Conservation (phyloP, 2,888 invertebrate genomes). For the Tetheella fluctuosa region DNA sequence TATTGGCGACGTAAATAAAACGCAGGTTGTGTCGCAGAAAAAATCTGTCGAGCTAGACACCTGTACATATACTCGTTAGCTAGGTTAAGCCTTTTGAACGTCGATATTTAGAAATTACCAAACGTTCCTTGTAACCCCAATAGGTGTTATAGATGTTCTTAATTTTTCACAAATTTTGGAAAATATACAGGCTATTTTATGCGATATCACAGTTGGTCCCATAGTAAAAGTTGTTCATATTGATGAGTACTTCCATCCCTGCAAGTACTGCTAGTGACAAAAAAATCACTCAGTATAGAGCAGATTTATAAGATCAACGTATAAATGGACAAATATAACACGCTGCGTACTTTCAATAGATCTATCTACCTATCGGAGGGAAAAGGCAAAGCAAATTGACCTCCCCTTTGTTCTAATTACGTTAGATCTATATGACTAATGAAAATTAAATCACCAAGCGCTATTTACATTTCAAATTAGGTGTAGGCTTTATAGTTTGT, state of each 20-base stretch:
- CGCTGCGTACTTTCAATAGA: no score
- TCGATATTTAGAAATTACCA: background rate
- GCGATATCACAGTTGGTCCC: no score
- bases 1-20: slow-evolving; percentile 9
- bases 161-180: no score
- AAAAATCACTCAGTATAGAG: no score
- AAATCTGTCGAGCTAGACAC: background rate
- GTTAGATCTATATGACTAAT: slow-evolving; percentile 1
- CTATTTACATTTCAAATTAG: slow-evolving; percentile 3
- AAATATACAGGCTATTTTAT: no score
- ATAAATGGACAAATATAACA: no score
- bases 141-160: no score
- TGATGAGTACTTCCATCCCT: no score
- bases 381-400: background rate
- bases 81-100: background rate
- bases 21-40: background rate
- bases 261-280: no score
- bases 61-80: background rate
- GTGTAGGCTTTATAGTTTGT: background rate
- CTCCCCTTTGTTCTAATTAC: slow-evolving; percentile 2
- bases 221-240: no score
- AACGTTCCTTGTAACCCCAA: no score
- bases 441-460: slow-evolving; percentile 6
- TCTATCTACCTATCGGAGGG: background rate
- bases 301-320: no score